phyloP scores from a whole-genome alignment of 2,888 invertebrate genomes.

The Papilio demoleus region DNA sequence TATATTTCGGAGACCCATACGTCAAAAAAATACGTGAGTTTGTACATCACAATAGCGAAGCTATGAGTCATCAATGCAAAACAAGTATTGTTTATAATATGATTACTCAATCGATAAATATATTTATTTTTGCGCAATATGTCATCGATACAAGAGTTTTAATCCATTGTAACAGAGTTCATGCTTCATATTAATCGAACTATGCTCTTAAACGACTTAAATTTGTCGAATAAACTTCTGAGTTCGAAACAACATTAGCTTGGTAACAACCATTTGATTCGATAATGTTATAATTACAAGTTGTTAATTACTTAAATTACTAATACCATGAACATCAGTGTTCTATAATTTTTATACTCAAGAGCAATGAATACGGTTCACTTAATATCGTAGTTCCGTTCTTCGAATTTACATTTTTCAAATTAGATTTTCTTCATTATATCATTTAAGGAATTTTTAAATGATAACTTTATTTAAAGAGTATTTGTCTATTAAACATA shows the following conservation, averaged over 20 bases:
- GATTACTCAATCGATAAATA: conserved; percentile 3
- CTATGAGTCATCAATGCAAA: conserved; percentile 37
- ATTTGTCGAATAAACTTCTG: conserved; percentile 8
- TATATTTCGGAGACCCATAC: conserved; percentile 28
- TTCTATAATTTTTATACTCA: too few relatives aligned
- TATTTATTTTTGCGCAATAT: conserved; percentile 19
- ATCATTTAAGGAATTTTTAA: too few relatives aligned
- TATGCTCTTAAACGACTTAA: background rate
- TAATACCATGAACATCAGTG: too few relatives aligned
- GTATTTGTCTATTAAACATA: too few relatives aligned
- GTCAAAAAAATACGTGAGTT: conserved; percentile 35
- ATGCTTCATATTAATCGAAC: background rate
- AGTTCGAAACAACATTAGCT: background rate
- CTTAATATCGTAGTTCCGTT: too few relatives aligned
- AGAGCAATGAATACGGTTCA: too few relatives aligned
- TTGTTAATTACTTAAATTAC: too few relatives aligned
- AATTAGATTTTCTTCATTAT: too few relatives aligned
- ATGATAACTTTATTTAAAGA: too few relatives aligned
- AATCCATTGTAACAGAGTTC: background rate
- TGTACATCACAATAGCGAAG: conserved; percentile 31
- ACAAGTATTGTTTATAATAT: conserved; percentile 28
- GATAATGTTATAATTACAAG: background rate
- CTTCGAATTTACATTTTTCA: too few relatives aligned
- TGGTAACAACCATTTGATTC: background rate
- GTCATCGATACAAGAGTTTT: background rate